A percentile compares a stretch with the other conserved stretches of the same genome.
These are phyloP conservation scores for Pterophyllum scalare DNA, from an alignment of 2,113 vertebrate species.

Conservation along the genomic window DNA sequence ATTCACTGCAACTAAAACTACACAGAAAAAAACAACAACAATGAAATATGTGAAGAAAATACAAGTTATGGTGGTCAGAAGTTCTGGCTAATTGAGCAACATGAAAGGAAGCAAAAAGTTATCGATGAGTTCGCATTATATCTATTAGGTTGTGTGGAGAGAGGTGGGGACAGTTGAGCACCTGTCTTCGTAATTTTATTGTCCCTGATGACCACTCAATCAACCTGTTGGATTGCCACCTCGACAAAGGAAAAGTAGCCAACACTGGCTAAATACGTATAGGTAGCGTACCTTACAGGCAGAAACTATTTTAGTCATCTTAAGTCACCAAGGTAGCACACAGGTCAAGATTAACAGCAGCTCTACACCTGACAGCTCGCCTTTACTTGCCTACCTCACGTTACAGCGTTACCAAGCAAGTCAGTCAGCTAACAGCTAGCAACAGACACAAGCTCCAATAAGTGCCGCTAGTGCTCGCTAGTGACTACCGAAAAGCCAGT, in stretches of 20 bases:
- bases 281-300: background rate
- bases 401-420: constrained; percentile 28
- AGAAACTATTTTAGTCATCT: background rate
- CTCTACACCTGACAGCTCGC: constrained; percentile 18
- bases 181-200: background rate
- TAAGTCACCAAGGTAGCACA: background rate
- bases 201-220: background rate
- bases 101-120: background rate
- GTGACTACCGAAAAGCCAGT: background rate
- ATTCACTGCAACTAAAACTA: background rate
- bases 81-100: background rate
- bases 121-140: background rate
- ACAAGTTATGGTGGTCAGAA: background rate
- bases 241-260: constrained; percentile 4
- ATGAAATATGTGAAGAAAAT: background rate
- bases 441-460: background rate
- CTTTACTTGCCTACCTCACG: background rate
- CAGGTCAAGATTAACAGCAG: constrained; percentile 15
- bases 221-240: constrained; percentile 42
- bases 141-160: background rate
- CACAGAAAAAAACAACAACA: background rate
- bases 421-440: constrained; percentile 36
- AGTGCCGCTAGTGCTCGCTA: constrained; percentile 17
- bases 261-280: background rate
- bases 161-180: background rate